Conservation (phyloP, 1,140 invertebrate species). For the Brachystomella parvula region DNA sequence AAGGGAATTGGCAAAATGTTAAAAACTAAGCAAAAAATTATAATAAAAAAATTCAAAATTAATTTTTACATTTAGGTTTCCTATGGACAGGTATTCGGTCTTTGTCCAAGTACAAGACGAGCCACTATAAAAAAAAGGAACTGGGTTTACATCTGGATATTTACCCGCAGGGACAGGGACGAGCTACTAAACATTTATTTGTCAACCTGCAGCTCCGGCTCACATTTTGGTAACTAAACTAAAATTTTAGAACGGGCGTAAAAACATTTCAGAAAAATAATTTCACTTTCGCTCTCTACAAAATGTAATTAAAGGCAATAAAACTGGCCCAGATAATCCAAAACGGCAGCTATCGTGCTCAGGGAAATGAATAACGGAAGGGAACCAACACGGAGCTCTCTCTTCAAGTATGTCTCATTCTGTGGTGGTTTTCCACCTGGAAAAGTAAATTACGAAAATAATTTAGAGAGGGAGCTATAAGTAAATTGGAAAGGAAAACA, state of each 20-base stretch:
- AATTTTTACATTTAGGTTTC: background rate
- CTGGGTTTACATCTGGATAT: no score
- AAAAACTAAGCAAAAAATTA: background rate
- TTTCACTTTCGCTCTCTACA: constrained; percentile 77
- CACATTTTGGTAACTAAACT: background rate
- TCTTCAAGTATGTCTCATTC: constrained; percentile 81
- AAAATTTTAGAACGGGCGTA: no score
- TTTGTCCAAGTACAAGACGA: constrained; percentile 1
- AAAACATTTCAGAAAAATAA: constrained; percentile 26
- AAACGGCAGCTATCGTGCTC: constrained; percentile 74
- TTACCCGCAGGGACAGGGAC: no score
- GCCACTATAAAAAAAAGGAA: background rate
- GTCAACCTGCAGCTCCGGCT: background rate
- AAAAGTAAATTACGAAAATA: constrained; percentile 61
- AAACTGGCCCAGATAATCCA: constrained; percentile 79
- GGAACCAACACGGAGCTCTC: constrained; percentile 73
- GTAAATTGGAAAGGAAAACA: background rate
- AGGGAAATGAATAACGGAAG: constrained; percentile 81
- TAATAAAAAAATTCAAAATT: background rate
- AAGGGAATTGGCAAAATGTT: background rate
- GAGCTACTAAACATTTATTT: no score
- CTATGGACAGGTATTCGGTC: background rate
- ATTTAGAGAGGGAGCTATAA: background rate
- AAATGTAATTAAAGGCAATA: constrained; percentile 83
- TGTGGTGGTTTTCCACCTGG: constrained; percentile 74